Evolutionary conservation across 2,113 vertebrate genomes (phyloP).

Genomic region (Bettongia penicillata): DNA sequence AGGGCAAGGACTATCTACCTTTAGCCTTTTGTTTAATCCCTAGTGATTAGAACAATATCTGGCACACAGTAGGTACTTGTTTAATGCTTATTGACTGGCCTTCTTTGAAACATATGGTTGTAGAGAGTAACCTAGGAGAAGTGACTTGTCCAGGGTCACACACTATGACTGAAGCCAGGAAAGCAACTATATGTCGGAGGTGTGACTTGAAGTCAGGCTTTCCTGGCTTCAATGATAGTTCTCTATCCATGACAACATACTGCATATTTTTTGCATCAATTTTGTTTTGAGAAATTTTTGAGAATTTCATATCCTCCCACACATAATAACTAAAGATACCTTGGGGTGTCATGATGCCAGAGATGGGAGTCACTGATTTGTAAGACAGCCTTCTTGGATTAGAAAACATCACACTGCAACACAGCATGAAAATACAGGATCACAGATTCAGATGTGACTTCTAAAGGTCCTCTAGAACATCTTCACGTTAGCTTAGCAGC

Average conservation of each 20-base stretch:
- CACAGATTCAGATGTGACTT: neutral
- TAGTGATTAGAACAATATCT: neutral
- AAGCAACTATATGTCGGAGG: neutral
- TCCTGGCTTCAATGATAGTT: neutral
- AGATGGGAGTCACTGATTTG: neutral
- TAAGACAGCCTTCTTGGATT: neutral
- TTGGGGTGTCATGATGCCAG: neutral
- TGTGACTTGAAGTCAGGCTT: neutral
- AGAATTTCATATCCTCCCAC: neutral
- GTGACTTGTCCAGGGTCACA: neutral
- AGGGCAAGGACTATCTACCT: neutral
- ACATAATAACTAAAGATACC: neutral
- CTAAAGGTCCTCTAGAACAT: neutral
- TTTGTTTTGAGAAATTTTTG: constrained; percentile 1
- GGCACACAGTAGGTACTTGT: neutral
- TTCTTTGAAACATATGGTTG: neutral
- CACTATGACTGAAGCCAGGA: no score
- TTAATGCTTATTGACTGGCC: neutral
- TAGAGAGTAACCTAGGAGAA: neutral
- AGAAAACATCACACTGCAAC: neutral
- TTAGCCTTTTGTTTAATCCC: neutral
- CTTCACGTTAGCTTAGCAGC: neutral
- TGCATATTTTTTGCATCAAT: neutral
- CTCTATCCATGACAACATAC: neutral
- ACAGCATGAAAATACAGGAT: neutral